Evolutionary conservation across 2,888 invertebrate species (phyloP).

Genomic region (Sphaerolaimus hirsutus): DNA sequence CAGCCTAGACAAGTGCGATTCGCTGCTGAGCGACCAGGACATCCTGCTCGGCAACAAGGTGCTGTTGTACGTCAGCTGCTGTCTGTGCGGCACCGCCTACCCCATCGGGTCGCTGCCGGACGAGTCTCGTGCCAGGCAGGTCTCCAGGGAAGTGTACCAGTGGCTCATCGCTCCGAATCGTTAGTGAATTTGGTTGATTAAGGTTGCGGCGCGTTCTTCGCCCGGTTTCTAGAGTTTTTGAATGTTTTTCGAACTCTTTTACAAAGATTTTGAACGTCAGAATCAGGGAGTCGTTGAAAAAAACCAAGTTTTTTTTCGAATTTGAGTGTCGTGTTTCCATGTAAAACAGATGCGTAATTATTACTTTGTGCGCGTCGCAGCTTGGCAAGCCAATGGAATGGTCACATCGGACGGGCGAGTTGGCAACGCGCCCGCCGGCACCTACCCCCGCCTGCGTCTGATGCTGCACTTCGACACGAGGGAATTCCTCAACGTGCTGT

Average conservation of each 20-base stretch:
- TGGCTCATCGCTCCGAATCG: slow-evolving; percentile 29
- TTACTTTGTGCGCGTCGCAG: too few relatives aligned
- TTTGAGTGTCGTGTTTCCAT: too few relatives aligned
- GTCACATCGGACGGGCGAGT: too few relatives aligned
- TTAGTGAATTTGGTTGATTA: neutral
- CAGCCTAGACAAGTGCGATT: slow-evolving; percentile 10
- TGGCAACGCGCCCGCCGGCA: neutral
- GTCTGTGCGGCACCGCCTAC: slow-evolving; percentile 59
- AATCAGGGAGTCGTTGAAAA: too few relatives aligned
- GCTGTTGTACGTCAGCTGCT: slow-evolving; percentile 60
- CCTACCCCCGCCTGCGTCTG: slow-evolving; percentile 32
- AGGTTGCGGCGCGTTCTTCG: too few relatives aligned
- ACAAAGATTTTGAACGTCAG: too few relatives aligned
- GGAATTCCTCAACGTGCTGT: slow-evolving; percentile 59
- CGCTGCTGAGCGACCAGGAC: slow-evolving; percentile 25
- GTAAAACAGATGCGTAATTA: too few relatives aligned
- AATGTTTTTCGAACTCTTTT: too few relatives aligned
- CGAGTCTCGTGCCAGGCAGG: slow-evolving; percentile 38
- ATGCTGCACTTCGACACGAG: slow-evolving; percentile 55
- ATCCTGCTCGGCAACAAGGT: slow-evolving; percentile 52
- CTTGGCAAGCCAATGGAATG: too few relatives aligned
- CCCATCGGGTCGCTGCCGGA: slow-evolving; percentile 46
- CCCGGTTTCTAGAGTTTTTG: too few relatives aligned
- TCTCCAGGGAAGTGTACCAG: slow-evolving; percentile 48
- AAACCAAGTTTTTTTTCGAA: too few relatives aligned